phyloP scores from a whole-genome alignment of 2,797 vertebrate genomes.

The Lacerta viridis region DNA sequence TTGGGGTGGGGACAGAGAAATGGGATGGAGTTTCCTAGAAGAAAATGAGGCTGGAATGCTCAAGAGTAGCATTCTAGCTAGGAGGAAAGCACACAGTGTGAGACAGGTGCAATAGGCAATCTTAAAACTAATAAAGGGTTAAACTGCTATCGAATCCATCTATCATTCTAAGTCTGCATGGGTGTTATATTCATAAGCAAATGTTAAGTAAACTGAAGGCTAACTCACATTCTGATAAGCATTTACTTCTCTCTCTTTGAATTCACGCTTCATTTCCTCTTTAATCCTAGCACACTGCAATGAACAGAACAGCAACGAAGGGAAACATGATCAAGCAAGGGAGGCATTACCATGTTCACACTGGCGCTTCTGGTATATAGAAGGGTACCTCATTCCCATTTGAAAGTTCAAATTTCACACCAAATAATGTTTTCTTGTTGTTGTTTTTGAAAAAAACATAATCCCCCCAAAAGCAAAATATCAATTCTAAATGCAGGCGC shows the following conservation, averaged over 20 bases:
- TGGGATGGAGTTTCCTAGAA: background rate
- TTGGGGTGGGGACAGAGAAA: background rate
- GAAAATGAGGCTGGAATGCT: background rate
- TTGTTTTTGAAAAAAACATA: background rate
- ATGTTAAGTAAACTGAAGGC: fast-evolving
- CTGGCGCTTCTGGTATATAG: fast-evolving
- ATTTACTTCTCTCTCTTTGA: slow-evolving; percentile 69
- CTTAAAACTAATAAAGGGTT: background rate
- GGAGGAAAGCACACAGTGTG: background rate
- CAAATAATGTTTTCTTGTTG: background rate
- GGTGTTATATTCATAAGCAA: fast-evolving
- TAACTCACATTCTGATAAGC: slow-evolving; percentile 72
- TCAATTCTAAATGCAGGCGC: background rate
- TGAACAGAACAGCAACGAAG: background rate
- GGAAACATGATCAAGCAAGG: background rate
- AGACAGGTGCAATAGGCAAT: too few relatives aligned
- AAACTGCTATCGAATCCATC: background rate
- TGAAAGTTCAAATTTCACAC: fast-evolving
- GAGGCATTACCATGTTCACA: background rate
- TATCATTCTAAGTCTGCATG: fast-evolving
- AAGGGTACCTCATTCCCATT: background rate
- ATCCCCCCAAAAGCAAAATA: background rate
- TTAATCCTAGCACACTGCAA: slow-evolving; percentile 74
- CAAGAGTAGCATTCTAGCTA: too few relatives aligned
- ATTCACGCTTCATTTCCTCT: slow-evolving; percentile 67